These are phyloP conservation scores for Diplazon laetatorius DNA, from an alignment of 2,888 invertebrate species.

Conservation along the genomic window DNA sequence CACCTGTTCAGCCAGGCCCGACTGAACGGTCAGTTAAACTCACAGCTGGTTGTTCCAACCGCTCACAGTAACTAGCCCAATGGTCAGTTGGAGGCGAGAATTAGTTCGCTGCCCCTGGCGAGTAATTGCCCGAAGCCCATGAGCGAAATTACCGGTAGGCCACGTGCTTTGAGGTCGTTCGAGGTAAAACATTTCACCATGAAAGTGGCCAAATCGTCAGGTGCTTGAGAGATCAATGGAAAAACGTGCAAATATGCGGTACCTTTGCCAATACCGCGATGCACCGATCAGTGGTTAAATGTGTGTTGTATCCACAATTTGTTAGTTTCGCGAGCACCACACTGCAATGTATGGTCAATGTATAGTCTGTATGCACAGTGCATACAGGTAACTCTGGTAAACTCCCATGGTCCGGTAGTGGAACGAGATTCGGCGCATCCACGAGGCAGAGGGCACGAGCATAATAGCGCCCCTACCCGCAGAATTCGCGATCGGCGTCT, in stretches of 20 bases:
- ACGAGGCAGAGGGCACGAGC: constrained; percentile 23
- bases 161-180: neutral
- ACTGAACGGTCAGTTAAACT: too few relatives aligned
- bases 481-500: constrained; percentile 42
- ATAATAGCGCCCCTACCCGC: constrained; percentile 44
- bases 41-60: too few relatives aligned
- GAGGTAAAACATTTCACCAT: neutral
- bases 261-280: neutral
- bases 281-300: constrained; percentile 10
- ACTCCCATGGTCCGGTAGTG: constrained; percentile 9
- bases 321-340: neutral
- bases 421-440: neutral
- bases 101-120: neutral
- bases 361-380: neutral
- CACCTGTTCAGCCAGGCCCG: too few relatives aligned
- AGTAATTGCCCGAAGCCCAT: neutral
- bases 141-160: neutral
- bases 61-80: too few relatives aligned
- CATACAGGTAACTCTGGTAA: constrained; percentile 3
- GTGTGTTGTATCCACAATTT: constrained; percentile 19
- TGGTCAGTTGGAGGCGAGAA: too few relatives aligned
- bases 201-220: neutral
- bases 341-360: neutral
- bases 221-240: neutral
- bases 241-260: neutral